A percentile compares a stretch with the other conserved stretches of the same genome.
Evolutionary conservation across 1,140 invertebrate genomes (phyloP).

Genomic region (Diorhabda sublineata): DNA sequence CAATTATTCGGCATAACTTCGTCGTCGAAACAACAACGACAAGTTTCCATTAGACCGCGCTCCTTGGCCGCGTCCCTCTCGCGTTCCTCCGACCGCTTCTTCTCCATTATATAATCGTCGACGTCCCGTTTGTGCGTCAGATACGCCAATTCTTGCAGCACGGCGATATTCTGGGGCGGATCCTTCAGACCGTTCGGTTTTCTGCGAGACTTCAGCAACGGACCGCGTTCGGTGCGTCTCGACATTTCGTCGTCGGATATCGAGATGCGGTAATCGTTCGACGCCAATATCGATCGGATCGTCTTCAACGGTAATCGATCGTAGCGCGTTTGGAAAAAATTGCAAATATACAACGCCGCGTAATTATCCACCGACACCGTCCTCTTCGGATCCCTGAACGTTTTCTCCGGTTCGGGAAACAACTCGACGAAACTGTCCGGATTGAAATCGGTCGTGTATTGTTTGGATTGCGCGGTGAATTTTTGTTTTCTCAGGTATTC

Average conservation of each 20-base stretch:
- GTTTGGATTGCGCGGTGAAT: constrained; percentile 43
- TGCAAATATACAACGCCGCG: constrained; percentile 14
- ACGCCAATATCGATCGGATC: background rate
- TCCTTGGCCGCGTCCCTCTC: constrained; percentile 42
- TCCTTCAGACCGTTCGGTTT: constrained; percentile 20
- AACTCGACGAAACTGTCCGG: constrained; percentile 51
- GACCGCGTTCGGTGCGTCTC: constrained; percentile 22
- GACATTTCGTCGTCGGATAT: constrained; percentile 41
- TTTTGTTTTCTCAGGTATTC: constrained; percentile 46
- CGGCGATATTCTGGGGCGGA: constrained; percentile 42
- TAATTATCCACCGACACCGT: background rate
- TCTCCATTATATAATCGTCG: constrained; percentile 21
- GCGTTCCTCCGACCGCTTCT: constrained; percentile 29
- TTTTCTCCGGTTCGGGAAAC: constrained; percentile 21
- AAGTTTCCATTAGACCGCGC: constrained; percentile 42
- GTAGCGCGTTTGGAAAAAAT: constrained; percentile 20
- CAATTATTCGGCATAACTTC: constrained; percentile 58
- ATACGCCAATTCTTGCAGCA: constrained; percentile 54
- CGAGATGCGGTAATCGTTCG: constrained; percentile 31
- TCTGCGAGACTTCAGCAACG: constrained; percentile 38
- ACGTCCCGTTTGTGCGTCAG: constrained; percentile 50
- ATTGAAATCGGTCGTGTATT: constrained; percentile 50
- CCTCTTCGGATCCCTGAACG: constrained; percentile 21
- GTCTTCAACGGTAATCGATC: constrained; percentile 14
- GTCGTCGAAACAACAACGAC: constrained; percentile 59